Percentiles rank a stretch among this genome's conserved stretches.
Conservation (phyloP, 2,797 vertebrate species). For the Thripadectes ignobilis region DNA sequence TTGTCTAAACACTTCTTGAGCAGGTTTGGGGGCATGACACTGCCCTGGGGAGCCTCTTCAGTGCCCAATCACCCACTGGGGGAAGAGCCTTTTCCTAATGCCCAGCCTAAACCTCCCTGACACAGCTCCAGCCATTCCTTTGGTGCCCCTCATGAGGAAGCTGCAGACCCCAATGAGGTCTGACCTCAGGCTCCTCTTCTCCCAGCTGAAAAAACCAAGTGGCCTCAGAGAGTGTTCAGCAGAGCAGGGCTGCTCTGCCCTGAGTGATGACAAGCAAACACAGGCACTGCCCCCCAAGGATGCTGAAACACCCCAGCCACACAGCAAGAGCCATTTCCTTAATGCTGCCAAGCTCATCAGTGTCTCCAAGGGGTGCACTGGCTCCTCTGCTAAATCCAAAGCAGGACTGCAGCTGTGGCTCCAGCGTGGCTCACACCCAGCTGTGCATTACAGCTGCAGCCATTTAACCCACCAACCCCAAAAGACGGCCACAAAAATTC, state of each 20-base stretch:
- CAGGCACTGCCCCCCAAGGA: not conserved
- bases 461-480: not conserved
- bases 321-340: not conserved
- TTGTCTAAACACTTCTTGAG: not conserved
- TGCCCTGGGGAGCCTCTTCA: not conserved
- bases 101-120: not conserved
- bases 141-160: not conserved
- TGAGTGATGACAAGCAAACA: not conserved
- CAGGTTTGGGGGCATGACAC: no score
- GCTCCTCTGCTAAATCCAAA: not conserved
- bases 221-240: not conserved
- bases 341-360: not conserved
- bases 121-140: not conserved
- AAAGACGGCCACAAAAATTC: not conserved
- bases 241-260: not conserved
- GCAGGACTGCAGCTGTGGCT: not conserved
- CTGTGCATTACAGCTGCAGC: constrained; percentile 3
- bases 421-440: not conserved
- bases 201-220: not conserved
- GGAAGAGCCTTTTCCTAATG: not conserved
- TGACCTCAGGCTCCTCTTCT: not conserved
- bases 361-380: not conserved
- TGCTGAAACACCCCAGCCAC: not conserved
- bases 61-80: not conserved
- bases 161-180: not conserved